Evolutionary conservation across 2,888 invertebrate genomes (phyloP).

Genomic region (Chrysolina haemoptera): DNA sequence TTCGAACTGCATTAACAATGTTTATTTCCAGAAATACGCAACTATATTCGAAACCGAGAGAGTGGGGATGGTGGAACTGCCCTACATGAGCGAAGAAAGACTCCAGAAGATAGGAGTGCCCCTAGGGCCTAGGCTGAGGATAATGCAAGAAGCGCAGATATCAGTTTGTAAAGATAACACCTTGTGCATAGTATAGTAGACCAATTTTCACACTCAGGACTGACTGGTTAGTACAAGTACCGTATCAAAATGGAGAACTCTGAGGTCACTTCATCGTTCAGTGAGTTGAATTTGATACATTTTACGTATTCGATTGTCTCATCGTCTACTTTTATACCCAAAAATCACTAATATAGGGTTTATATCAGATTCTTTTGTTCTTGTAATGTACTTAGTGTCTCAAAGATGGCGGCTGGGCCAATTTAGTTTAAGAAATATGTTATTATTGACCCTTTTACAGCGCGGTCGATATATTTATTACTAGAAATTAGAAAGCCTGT

Average conservation of each 20-base stretch:
- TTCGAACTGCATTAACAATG: background rate
- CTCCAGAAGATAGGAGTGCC: slow-evolving; percentile 92
- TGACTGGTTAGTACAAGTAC: background rate
- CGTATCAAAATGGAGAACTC: background rate
- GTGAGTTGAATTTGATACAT: slow-evolving; percentile 12
- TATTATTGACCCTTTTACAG: background rate
- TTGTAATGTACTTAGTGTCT: slow-evolving; percentile 24
- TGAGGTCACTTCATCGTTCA: background rate
- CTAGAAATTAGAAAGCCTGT: background rate
- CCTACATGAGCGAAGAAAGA: slow-evolving; percentile 91
- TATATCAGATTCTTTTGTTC: too few relatives aligned
- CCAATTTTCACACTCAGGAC: background rate
- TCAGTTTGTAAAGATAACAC: slow-evolving; percentile 77
- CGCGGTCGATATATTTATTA: background rate
- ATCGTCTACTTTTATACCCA: too few relatives aligned
- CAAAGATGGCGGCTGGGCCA: slow-evolving; percentile 50
- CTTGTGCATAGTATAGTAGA: slow-evolving; percentile 74
- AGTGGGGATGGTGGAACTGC: slow-evolving; percentile 91
- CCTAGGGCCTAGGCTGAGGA: slow-evolving; percentile 88
- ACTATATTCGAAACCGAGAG: slow-evolving; percentile 87
- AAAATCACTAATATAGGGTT: too few relatives aligned
- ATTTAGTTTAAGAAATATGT: slow-evolving; percentile 5
- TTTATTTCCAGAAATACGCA: slow-evolving; percentile 84
- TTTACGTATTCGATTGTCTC: too few relatives aligned
- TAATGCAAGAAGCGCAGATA: slow-evolving; percentile 87